Evolutionary conservation across 2,888 invertebrate species (phyloP).

Genomic region (Drosophila aldrichi): DNA sequence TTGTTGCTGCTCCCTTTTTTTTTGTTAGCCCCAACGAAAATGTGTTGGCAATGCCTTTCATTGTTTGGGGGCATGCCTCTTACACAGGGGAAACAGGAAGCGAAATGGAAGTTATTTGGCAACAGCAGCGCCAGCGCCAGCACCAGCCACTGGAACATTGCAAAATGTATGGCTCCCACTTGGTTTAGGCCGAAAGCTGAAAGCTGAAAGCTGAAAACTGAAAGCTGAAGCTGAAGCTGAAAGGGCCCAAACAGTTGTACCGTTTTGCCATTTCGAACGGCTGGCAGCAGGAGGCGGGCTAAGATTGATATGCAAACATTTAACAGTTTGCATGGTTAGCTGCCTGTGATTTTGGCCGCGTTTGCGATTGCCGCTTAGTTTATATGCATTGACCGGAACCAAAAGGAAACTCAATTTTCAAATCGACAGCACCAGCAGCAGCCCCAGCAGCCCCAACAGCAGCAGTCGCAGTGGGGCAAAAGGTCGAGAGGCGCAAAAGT

Average conservation of each 20-base stretch:
- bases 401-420: slow-evolving; percentile 49
- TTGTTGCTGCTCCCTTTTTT: not conserved
- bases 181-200: slow-evolving; percentile 53
- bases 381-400: slow-evolving; percentile 59
- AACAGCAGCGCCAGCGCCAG: slow-evolving; percentile 17
- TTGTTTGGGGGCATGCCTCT: slow-evolving; percentile 45
- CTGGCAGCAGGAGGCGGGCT: slow-evolving; percentile 23
- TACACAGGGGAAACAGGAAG: slow-evolving; percentile 31
- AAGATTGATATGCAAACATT: slow-evolving; percentile 79
- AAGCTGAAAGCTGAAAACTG: slow-evolving; percentile 13
- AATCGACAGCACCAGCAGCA: slow-evolving; percentile 20
- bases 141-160: slow-evolving; percentile 45
- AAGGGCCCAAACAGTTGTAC: slow-evolving; percentile 36
- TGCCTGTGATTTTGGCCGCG: slow-evolving; percentile 57
- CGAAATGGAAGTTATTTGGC: slow-evolving; percentile 43
- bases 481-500: slow-evolving; percentile 51
- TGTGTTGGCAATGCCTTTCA: slow-evolving; percentile 56
- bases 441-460: not conserved
- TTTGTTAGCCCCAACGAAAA: slow-evolving; percentile 25
- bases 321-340: slow-evolving; percentile 67
- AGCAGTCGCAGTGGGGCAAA: slow-evolving; percentile 7
- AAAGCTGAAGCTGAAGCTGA: slow-evolving; percentile 4
- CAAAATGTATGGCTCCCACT: slow-evolving; percentile 75
- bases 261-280: slow-evolving; percentile 25
- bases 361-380: slow-evolving; percentile 43